Evolutionary conservation across 2,888 invertebrate genomes (phyloP).

Genomic region (Incurvaria masculella): DNA sequence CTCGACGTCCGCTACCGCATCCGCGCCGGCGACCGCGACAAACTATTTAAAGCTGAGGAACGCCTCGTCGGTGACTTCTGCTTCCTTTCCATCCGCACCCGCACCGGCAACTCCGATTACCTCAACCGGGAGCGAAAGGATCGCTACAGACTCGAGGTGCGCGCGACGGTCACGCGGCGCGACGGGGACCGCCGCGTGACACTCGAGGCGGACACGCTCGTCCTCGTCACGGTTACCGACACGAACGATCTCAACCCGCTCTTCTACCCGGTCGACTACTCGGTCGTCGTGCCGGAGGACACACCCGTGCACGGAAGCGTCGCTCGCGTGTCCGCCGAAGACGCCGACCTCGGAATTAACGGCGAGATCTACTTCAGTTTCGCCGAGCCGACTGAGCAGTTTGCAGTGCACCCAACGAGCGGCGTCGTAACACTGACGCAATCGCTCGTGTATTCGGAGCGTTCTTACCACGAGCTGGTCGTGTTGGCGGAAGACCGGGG

Average conservation of each 20-base stretch:
- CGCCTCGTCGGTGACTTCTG: conserved; percentile 90
- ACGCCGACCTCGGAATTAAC: conserved; percentile 94
- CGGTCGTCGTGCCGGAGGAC: conserved; percentile 84
- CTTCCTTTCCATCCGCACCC: conserved; percentile 85
- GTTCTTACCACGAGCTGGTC: conserved; percentile 66
- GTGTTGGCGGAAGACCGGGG: conserved; percentile 89
- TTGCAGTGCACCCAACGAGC: conserved; percentile 90
- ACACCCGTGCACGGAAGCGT: conserved; percentile 80
- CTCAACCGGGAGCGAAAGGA: conserved; percentile 92
- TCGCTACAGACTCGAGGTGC: conserved; percentile 74
- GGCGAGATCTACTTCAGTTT: conserved; percentile 97
- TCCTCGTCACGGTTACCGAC: conserved; percentile 73
- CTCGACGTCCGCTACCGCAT: conserved; percentile 77
- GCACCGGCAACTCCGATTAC: conserved; percentile 82
- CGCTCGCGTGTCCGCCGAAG: conserved; percentile 80
- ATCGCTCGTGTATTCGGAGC: conserved; percentile 68
- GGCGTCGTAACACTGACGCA: conserved; percentile 84
- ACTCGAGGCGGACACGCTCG: conserved; percentile 67
- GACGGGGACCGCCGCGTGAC: conserved; percentile 56
- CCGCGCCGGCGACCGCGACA: conserved; percentile 81
- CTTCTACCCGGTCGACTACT: conserved; percentile 88
- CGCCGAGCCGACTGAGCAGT: conserved; percentile 74
- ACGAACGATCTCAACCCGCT: conserved; percentile 92
- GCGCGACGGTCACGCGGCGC: conserved; percentile 62
- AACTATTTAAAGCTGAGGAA: conserved; percentile 91